Conservation (phyloP, 2,888 invertebrate genomes). For the Tipula helvola region DNA sequence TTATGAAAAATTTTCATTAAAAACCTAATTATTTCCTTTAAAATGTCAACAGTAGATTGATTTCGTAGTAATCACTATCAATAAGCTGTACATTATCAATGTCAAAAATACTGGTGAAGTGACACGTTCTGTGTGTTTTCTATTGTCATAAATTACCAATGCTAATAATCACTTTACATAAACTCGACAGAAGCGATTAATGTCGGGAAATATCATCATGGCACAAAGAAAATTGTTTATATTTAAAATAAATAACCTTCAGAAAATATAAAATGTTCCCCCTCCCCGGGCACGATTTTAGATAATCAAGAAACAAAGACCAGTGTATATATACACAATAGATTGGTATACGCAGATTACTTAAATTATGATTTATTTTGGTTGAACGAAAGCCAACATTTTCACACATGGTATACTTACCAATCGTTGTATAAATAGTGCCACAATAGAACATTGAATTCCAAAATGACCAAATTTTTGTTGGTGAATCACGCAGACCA, state of each 20-base stretch:
- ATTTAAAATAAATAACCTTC: neutral
- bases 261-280: neutral
- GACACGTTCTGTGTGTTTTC: neutral
- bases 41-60: neutral
- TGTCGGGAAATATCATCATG: neutral
- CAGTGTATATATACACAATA: neutral
- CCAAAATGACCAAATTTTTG: slow-evolving; percentile 60
- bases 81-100: no score
- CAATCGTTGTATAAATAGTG: slow-evolving; percentile 81
- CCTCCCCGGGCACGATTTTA: neutral
- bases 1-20: no score
- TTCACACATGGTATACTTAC: slow-evolving; percentile 39
- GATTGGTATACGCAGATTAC: neutral
- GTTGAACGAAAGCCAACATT: neutral
- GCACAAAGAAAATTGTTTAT: neutral
- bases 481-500: slow-evolving; percentile 33
- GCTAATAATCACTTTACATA: neutral
- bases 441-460: slow-evolving; percentile 78
- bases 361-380: neutral
- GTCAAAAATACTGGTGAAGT: no score
- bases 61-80: neutral
- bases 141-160: neutral
- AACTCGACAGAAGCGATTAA: no score
- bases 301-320: neutral
- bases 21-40: neutral